These are phyloP conservation scores for Thysanoteuthis rhombus DNA, from an alignment of 2,888 invertebrate species.

Conservation along the genomic window DNA sequence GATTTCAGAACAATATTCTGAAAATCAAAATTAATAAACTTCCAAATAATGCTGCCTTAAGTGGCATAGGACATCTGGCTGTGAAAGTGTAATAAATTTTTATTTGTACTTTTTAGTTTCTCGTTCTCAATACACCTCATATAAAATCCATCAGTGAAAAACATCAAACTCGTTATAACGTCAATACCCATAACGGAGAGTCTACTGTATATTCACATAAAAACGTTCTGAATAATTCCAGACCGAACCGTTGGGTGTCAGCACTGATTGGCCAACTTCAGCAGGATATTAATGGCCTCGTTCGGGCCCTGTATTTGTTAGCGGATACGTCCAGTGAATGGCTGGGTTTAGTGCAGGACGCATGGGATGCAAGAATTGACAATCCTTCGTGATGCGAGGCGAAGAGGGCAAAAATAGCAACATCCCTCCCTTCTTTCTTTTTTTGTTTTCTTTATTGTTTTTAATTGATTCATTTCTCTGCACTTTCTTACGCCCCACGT, in stretches of 20 bases:
- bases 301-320: neutral
- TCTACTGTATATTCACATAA: neutral
- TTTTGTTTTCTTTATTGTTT: neutral
- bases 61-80: too few relatives aligned
- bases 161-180: too few relatives aligned
- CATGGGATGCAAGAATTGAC: neutral
- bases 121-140: too few relatives aligned
- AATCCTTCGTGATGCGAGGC: neutral
- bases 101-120: too few relatives aligned
- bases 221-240: neutral
- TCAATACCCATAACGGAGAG: too few relatives aligned
- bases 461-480: neutral
- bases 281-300: neutral
- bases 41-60: too few relatives aligned
- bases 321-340: neutral
- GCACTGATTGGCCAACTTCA: neutral
- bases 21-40: too few relatives aligned
- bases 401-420: neutral
- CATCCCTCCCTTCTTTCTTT: neutral
- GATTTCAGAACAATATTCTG: too few relatives aligned
- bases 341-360: neutral
- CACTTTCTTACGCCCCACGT: neutral
- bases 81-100: too few relatives aligned
- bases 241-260: neutral
- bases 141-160: too few relatives aligned